Base-by-base conservation (phyloP, 2,113 vertebrate genomes). In the Scomber japonicus region DNA sequence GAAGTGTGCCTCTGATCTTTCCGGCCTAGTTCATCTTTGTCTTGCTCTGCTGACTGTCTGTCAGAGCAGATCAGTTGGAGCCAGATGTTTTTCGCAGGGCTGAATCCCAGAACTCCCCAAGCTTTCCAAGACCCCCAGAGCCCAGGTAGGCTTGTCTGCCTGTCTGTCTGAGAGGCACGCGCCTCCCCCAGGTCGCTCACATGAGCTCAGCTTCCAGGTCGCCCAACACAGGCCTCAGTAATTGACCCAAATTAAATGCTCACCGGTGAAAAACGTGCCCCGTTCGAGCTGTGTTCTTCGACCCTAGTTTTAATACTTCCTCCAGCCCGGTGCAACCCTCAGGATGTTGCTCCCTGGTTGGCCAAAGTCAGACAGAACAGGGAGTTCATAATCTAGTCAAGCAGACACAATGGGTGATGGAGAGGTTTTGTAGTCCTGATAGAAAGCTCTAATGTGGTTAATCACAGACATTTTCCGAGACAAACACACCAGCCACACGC, bases 251-350 rank as follows among this genome's bases (percentile, higher is more conserved):
- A 92, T 88, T 85, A 91, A 90, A 88, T 76, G 82, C 73, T 89
- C 77, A 73, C 74, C 12, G 40, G 78, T 67, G 55, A 57, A 81
- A 83, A 76, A 69, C 21, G 12, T 66, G 81, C 60, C 81, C 64
- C 30, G 44, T 35, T 57, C 2, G 16, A 80, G 80, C 78, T 88
- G 89, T 91, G 87, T 88, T 88, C 88, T 70, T 59, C 73, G 63
- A 90, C 80, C 88, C 74, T 57, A 78, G 78, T 73, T 88, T 82
- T 86, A 91, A 89, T 92, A 85, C 87, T 93, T 94, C 87, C 85
- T 89, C 57, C 68, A 35, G 40, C 80, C 70, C 16, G 24, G 55
- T 55, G 57, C 75, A 80, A 78, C 76, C 66, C 80, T 76, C 75
- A 79, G 81, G 81, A 84, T 85, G 64, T 85, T 85, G 57, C 73